These are phyloP conservation scores for Diplazon laetatorius DNA, from an alignment of 2,888 invertebrate species.

Conservation along the genomic window DNA sequence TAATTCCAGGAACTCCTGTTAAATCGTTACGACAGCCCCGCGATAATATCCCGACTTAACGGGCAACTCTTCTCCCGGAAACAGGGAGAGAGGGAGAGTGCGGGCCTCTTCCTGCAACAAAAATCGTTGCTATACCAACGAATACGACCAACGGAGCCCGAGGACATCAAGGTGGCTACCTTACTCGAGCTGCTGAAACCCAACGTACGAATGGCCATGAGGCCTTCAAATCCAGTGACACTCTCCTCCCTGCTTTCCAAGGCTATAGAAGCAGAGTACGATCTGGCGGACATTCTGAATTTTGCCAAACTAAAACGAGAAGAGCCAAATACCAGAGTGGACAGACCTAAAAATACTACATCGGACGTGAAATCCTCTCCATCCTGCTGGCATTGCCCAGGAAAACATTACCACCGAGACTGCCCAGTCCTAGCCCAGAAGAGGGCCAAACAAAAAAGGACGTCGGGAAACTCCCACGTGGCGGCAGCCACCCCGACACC, in stretches of 20 bases:
- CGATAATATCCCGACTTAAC: neutral
- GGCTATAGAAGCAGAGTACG: neutral
- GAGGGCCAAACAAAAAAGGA: neutral
- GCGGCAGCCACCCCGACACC: neutral
- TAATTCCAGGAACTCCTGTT: neutral
- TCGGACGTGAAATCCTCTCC: too few species aligned
- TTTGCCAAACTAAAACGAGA: too few species aligned
- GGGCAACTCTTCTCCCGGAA: neutral
- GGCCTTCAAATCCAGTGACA: neutral
- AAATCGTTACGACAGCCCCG: neutral
- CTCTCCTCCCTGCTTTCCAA: neutral
- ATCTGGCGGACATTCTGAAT: neutral
- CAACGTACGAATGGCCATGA: neutral
- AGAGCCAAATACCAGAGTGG: too few species aligned
- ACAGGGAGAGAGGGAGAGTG: neutral
- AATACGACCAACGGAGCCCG: neutral
- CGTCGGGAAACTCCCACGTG: neutral
- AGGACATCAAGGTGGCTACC: neutral
- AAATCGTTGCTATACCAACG: neutral
- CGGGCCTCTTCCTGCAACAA: neutral
- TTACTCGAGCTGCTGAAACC: neutral
- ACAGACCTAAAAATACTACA: too few species aligned
- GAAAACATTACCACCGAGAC: neutral
- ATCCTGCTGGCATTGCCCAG: conserved; percentile 16
- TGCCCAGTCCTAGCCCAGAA: neutral